Conservation (phyloP, 2,797 vertebrate species). For the Melanotaenia trifasciata region DNA sequence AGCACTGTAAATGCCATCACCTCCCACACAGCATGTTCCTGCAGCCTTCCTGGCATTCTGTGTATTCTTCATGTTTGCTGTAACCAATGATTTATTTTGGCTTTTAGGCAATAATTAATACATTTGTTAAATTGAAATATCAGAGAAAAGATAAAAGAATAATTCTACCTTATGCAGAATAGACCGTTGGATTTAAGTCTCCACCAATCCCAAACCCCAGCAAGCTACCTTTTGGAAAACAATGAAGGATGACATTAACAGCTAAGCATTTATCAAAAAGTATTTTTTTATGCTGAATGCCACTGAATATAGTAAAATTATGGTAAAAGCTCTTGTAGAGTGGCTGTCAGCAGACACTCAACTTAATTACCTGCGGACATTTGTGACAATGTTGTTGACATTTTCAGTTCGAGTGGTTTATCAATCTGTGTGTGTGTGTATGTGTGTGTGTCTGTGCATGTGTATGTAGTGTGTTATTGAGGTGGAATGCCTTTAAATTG, state of each 20-base stretch:
- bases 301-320: background rate
- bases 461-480: background rate
- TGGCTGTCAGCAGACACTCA: background rate
- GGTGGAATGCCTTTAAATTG: background rate
- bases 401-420: background rate
- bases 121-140: slow-evolving; percentile 1
- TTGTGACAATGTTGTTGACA: background rate
- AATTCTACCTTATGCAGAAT: background rate
- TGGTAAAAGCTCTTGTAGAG: no score
- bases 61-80: background rate
- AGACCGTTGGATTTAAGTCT: background rate
- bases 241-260: background rate
- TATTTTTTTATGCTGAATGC: background rate
- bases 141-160: background rate
- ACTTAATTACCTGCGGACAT: background rate
- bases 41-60: slow-evolving; percentile 3
- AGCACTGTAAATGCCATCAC: slow-evolving; percentile 50
- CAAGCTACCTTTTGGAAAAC: background rate
- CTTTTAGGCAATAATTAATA: background rate
- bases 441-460: background rate
- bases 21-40: slow-evolving; percentile 21
- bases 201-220: background rate
- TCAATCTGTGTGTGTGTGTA: background rate
- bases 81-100: background rate
- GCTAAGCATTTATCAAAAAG: background rate